Base-by-base conservation (phyloP, 2,888 invertebrate species). In the Homarus gammarus region DNA sequence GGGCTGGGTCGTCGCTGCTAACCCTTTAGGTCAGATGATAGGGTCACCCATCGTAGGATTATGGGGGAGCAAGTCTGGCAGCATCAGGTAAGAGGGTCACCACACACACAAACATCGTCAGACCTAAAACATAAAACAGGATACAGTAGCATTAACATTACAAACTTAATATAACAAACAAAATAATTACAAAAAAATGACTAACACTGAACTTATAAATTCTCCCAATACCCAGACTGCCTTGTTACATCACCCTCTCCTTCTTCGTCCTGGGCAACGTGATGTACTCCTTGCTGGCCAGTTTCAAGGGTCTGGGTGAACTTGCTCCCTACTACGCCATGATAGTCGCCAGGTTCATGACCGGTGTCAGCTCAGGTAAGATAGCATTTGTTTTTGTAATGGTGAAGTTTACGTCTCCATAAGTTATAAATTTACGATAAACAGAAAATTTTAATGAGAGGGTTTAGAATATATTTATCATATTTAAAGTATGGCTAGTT, bases 21-120 rank as follows among this genome's bases (percentile, higher is more conserved):
- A 97, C 95, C 97, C 98, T 22, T 95, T 97, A 90, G 97, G 96
- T 0, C 97, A 98, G 95, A 96, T 97, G 96, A 93, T 97, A 90
- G 97, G 97, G 93, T 97, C 97, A 27, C 97, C 97, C 2, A 94
- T 97, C 92, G 95, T 97, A 92, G 97, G 97, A 70, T 96, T 96
- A 95, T 97, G 97, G 97, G 96, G 96, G 79, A 97, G 97, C 94
- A 96, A 95, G 93, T 94, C 96, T 38, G 96, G 96, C 3, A 79
- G 56, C 12, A 90, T 92, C 51, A 90, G 91, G 91, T 91, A 81
- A 51, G 33, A 12, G 31, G 38, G n/a, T 44, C 31, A 2, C 40
- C n/a, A n/a, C n/a, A n/a, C n/a, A n/a, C n/a, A n/a, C n/a, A n/a
- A n/a, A n/a, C n/a, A n/a, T n/a, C n/a, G n/a, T n/a, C n/a, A n/a